Evolutionary conservation across 2,797 vertebrate species (phyloP), one percentile per base, ranked within the genome.

Genomic region (Alfaro cultratus): DNA sequence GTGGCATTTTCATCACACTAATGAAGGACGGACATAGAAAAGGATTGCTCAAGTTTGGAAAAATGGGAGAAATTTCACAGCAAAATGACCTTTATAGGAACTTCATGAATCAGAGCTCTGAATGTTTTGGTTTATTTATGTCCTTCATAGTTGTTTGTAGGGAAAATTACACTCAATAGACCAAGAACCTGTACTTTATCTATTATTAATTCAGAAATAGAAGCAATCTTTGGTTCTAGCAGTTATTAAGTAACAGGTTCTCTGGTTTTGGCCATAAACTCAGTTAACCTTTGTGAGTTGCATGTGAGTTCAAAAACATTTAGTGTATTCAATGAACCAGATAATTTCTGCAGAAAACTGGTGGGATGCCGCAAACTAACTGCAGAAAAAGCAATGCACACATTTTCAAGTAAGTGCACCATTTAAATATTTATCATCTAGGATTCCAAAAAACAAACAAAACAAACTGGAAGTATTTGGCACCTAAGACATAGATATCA

Each of bases 1-100:
- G 98, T 99, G 93, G 98, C 97, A 64, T 98, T 99, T 92, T 99
- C 99, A 81, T 99, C 99, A 86, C 99, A 99, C 99, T 99, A 53
- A 53, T 53, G 45, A 55, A 78, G 16, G 67, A 51, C 0, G 3
- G 39, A 89, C 11, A 78, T 15, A 23, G 34, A 43, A 53, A 62
- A 47, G 10, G 21, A 62, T 43, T 29, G 29, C 41, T 47, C 46
- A n/a, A 13, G 3, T 21, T 46, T 26, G 39, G 62, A 53, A 67
- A 47, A 57, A 67, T 11, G 26, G 62, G 8, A 75, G 16, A 64
- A 34, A 51, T 74, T 51, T 45, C 75, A 47, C 18, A 31, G n/a
- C 49, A 74, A 36, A 47, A 3, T 9, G 1, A 23, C 39, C 23
- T 49, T 18, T 72, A 13, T 8, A 71, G 26, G 41, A n/a, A 71